Base-by-base conservation (phyloP, 2,888 invertebrate species). In the Harmothoe impar region DNA sequence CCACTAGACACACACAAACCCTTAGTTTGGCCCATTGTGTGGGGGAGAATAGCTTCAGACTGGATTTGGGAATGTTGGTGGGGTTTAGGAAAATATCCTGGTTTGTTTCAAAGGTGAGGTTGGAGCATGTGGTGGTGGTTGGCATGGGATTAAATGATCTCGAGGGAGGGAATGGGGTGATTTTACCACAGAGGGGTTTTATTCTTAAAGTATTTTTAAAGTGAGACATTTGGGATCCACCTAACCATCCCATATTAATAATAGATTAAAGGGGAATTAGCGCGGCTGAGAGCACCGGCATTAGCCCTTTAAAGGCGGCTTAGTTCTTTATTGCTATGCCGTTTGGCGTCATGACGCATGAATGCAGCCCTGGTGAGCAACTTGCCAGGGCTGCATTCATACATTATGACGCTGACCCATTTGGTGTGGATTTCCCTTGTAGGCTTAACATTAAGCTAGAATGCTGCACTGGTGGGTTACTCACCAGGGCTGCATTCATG, bases 251-350 rank as follows among this genome's bases (percentile, higher is more conserved):
- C 72, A 72, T 25, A 72, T 72, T 72, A 23, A 72, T 72, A 72
- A 72, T 72, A 29, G 72, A 72, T 72, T 72, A 72, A 72, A 62
- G 20, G n/a, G 62, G 62, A 62, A 20, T 62, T n/a, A 62, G 23
- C 20, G n/a, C 62, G 62, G 23, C 62, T 62, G 62, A 62, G 62
- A 62, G 62, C 23, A 62, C 20, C 62, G n/a, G 62, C 62, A 62
- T 52, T 52, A 52, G 54, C n/a, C n/a, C n/a, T n/a, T n/a, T n/a
- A n/a, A n/a, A n/a, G n/a, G n/a, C n/a, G n/a, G n/a, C n/a, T n/a
- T n/a, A n/a, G n/a, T n/a, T n/a, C n/a, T n/a, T n/a, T n/a, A n/a
- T n/a, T n/a, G n/a, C n/a, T n/a, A n/a, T n/a, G n/a, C n/a, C n/a
- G n/a, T n/a, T n/a, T n/a, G n/a, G n/a, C n/a, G n/a, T n/a, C n/a